phyloP scores from a whole-genome alignment of 2,888 invertebrate species.

The Buathra laborator region DNA sequence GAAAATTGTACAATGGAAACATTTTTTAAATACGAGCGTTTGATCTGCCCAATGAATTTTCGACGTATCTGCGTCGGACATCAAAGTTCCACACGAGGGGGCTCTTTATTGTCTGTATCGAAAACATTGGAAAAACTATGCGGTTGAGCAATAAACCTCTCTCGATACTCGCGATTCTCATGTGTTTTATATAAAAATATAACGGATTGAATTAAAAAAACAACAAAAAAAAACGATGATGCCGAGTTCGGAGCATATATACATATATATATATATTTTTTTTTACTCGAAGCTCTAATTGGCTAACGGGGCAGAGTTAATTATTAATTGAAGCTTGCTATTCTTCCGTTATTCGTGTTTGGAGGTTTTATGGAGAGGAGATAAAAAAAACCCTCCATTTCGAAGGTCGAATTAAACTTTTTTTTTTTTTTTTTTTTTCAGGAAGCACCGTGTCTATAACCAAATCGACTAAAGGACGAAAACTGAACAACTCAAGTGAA shows the following conservation, averaged over 20 bases:
- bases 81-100: conserved; percentile 18
- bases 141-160: neutral
- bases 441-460: conserved; percentile 32
- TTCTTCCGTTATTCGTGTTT: neutral
- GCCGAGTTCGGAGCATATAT: too few species aligned
- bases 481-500: conserved; percentile 73
- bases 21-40: conserved; percentile 27
- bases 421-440: conserved; percentile 35
- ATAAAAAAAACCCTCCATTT: neutral
- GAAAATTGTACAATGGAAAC: conserved; percentile 1
- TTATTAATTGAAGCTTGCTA: neutral
- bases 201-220: neutral
- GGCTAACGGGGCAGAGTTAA: neutral
- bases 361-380: neutral
- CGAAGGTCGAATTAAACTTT: neutral
- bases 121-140: conserved; percentile 15
- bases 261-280: too few species aligned
- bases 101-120: conserved; percentile 9
- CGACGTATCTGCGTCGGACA: conserved; percentile 36
- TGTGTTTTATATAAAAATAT: neutral
- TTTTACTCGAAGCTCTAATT: neutral
- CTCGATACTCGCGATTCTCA: conserved; percentile 23
- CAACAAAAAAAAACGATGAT: neutral
- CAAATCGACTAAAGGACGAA: conserved; percentile 59
- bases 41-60: conserved; percentile 19